A percentile compares a stretch with the other conserved stretches of the same genome.
Evolutionary conservation across 2,113 vertebrate genomes (phyloP).

Genomic region (Toxotes chatareus): DNA sequence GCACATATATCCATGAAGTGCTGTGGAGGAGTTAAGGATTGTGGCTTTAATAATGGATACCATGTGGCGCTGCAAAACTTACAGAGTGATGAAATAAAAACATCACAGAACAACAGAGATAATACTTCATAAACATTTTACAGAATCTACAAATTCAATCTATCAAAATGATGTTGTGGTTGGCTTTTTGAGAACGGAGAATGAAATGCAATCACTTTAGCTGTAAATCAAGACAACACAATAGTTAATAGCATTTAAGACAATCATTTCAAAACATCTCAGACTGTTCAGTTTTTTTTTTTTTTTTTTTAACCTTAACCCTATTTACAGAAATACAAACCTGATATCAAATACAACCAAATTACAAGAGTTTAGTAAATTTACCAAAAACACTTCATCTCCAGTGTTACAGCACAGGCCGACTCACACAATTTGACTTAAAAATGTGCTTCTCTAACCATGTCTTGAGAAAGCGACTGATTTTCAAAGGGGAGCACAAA

Average conservation of each 20-base stretch:
- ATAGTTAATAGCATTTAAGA: constrained; percentile 70
- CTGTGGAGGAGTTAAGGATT: constrained; percentile 39
- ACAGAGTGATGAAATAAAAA: constrained; percentile 70
- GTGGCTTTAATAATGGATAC: constrained; percentile 60
- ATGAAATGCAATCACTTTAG: constrained; percentile 60
- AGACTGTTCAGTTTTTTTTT: constrained; percentile 25
- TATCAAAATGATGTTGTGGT: constrained; percentile 67
- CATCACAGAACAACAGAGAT: constrained; percentile 77
- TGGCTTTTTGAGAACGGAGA: constrained; percentile 22
- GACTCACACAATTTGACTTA: constrained; percentile 60
- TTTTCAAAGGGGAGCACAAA: constrained; percentile 57
- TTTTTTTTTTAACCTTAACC: constrained; percentile 36
- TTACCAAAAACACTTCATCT: constrained; percentile 71
- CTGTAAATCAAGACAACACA: constrained; percentile 75
- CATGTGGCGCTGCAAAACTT: constrained; percentile 59
- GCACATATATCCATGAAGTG: constrained; percentile 51
- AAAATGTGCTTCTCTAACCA: constrained; percentile 82
- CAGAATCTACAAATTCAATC: constrained; percentile 75
- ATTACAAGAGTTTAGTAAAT: constrained; percentile 77
- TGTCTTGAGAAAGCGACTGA: constrained; percentile 63
- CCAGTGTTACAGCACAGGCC: constrained; percentile 66
- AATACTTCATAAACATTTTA: constrained; percentile 75
- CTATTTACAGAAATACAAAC: constrained; percentile 81
- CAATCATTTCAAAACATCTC: constrained; percentile 67
- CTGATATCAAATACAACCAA: constrained; percentile 78